A percentile compares a stretch with the other conserved stretches of the same genome.
These are phyloP conservation scores for Bombus balteatus DNA, from an alignment of 1,140 invertebrate genomes.

Conservation along the genomic window DNA sequence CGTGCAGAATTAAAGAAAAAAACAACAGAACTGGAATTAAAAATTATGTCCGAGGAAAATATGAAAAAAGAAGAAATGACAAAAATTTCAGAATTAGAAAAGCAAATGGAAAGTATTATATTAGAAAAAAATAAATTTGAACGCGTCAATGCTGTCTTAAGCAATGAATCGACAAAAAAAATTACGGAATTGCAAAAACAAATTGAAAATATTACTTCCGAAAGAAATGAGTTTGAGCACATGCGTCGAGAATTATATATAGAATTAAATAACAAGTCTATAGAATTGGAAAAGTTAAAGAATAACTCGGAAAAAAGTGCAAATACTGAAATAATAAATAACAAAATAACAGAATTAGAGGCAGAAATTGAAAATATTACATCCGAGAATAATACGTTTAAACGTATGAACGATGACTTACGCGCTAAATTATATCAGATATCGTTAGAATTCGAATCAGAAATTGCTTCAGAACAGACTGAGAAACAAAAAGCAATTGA, in stretches of 20 bases:
- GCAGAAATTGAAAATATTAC: conserved; percentile 12
- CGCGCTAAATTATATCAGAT: conserved; percentile 12
- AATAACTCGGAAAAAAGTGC: background rate
- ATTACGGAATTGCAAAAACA: conserved; percentile 32
- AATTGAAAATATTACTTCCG: conserved; percentile 21
- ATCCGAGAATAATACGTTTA: conserved; percentile 30
- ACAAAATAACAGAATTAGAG: conserved; percentile 9
- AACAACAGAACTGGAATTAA: conserved; percentile 20
- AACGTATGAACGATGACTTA: conserved; percentile 41
- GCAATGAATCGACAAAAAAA: conserved; percentile 3
- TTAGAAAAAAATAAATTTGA: conserved; percentile 53
- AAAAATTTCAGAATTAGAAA: conserved; percentile 3
- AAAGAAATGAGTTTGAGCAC: conserved; percentile 36
- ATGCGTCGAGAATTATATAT: conserved; percentile 41
- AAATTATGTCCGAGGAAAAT: conserved; percentile 17
- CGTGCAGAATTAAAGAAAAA: conserved; percentile 35
- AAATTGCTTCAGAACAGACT: conserved; percentile 10
- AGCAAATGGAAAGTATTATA: conserved; percentile 35
- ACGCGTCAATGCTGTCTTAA: conserved; percentile 29
- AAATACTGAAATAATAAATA: background rate
- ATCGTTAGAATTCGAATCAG: conserved; percentile 15
- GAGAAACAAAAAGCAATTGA: conserved; percentile 10
- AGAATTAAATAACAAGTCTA: conserved; percentile 23
- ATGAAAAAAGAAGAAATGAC: conserved; percentile 1
- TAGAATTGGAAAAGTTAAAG: conserved; percentile 16